Evolutionary conservation across 2,113 vertebrate species (phyloP), one percentile per base, ranked within the genome.

Genomic region (Myxocyprinus asiaticus): DNA sequence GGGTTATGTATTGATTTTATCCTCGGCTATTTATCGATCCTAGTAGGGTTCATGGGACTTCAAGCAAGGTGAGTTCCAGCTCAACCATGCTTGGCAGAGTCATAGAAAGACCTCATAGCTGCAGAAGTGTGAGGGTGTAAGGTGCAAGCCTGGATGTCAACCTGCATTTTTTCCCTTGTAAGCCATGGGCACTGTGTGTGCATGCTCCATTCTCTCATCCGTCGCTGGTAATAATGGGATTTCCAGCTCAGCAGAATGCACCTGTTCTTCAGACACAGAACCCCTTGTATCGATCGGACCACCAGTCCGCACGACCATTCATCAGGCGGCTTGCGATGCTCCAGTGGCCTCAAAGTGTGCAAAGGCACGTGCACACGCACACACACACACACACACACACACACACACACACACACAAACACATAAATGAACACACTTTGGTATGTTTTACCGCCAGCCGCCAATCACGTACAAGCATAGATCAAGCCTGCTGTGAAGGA

Each of bases 361-460:
- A 67, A 33, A 33, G 22, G 22, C 22, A 33, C 22, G 3, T 33
- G 22, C 22, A 33, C 22, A n/a, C n/a, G n/a, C n/a, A n/a, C n/a
- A n/a, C n/a, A n/a, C n/a, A n/a, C n/a, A n/a, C 64, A 15, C 45
- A 14, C 63, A 17, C 9, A n/a, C 62, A 14, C 45, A 51, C 63
- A 9, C 77, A 77, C 74, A 77, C 72, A 59, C 17, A 14, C 45
- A 68, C n/a, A 69, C 17, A 51, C 50, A 69, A 70, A 76, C 80
- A 82, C 72, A 77, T 59, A 70, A 73, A 74, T 86, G 88, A 90
- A 91, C 87, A 89, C 89, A 33, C 22, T 87, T 86, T 90, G 91
- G 90, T 90, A 87, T 90, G 88, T 92, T 93, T 93, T 92, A 90
- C 90, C 87, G 87, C 88, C 88, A 86, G 87, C 86, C 88, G 89